Evolutionary conservation across 1,140 invertebrate genomes (phyloP).

Genomic region (Meloidogyne floridensis): DNA sequence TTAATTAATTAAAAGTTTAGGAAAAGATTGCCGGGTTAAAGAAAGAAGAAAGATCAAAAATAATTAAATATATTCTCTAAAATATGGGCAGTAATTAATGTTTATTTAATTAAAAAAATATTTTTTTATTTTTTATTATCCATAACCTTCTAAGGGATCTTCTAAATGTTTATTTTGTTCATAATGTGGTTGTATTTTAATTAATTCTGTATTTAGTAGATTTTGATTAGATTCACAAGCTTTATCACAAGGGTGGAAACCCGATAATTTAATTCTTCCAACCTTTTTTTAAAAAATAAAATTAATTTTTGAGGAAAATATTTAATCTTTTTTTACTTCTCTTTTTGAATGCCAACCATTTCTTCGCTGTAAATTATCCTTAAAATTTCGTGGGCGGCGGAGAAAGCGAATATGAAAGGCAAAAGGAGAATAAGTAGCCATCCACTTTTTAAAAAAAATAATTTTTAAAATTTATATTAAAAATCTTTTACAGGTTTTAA

Average conservation of each 20-base stretch:
- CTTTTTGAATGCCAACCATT: constrained; percentile 27
- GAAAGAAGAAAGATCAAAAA: too few relatives aligned
- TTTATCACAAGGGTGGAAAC: constrained; percentile 15
- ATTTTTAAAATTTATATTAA: neutral
- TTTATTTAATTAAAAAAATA: neutral
- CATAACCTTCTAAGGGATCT: neutral
- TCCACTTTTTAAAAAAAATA: constrained; percentile 26
- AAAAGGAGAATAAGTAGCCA: constrained; percentile 1
- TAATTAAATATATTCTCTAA: too few relatives aligned
- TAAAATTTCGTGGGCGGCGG: constrained; percentile 26
- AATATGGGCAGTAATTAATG: too few relatives aligned
- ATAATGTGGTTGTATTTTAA: neutral
- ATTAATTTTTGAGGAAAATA: neutral
- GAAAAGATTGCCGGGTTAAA: too few relatives aligned
- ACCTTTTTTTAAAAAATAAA: constrained; percentile 12
- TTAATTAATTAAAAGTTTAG: neutral
- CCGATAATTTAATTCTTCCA: constrained; percentile 15
- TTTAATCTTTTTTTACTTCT: constrained; percentile 20
- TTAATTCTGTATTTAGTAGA: neutral
- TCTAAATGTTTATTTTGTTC: neutral
- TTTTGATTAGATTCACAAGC: constrained; percentile 6
- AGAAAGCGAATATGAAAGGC: constrained; percentile 35
- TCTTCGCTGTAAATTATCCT: constrained; percentile 15
- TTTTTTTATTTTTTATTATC: neutral
- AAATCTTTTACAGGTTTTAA: constrained; percentile 8